A percentile compares a stretch with the other conserved stretches of the same genome.
Conservation (phyloP, 2,888 invertebrate species). For the Aspidiotus rigidus region DNA sequence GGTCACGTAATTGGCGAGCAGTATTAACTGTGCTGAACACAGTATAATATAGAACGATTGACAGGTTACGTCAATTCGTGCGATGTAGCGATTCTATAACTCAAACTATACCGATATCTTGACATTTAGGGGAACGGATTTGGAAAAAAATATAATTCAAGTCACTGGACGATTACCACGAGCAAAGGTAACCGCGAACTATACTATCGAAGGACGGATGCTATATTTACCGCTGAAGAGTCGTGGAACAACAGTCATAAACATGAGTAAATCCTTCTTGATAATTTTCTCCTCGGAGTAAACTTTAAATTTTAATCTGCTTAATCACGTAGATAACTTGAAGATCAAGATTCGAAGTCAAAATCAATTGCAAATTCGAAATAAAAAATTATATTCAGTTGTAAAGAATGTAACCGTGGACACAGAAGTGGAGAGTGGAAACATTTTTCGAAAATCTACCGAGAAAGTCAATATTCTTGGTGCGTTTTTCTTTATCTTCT, state of each 20-base stretch:
- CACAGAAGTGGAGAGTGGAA: slow-evolving; percentile 2
- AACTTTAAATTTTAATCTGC: neutral
- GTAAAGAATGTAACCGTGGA: neutral
- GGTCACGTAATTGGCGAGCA: too few relatives aligned
- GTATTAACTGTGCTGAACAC: too few relatives aligned
- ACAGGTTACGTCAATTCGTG: too few relatives aligned
- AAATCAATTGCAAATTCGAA: too few relatives aligned
- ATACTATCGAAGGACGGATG: slow-evolving; percentile 5
- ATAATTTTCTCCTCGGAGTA: neutral
- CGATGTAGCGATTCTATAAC: too few relatives aligned
- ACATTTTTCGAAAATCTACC: neutral
- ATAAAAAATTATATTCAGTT: too few relatives aligned
- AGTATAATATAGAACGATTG: too few relatives aligned
- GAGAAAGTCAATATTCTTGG: neutral
- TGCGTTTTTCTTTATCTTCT: too few relatives aligned
- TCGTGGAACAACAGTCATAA: slow-evolving; percentile 3
- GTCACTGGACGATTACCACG: slow-evolving; percentile 3
- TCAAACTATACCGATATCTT: neutral
- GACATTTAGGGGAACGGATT: slow-evolving; percentile 10
- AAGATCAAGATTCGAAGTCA: neutral
- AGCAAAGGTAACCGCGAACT: slow-evolving; percentile 8
- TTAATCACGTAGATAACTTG: neutral
- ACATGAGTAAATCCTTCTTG: neutral
- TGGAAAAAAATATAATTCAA: slow-evolving; percentile 13
- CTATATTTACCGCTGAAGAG: neutral